These are phyloP conservation scores for Distichodus sexfasciatus DNA, from an alignment of 2,797 vertebrate genomes.

Conservation along the genomic window DNA sequence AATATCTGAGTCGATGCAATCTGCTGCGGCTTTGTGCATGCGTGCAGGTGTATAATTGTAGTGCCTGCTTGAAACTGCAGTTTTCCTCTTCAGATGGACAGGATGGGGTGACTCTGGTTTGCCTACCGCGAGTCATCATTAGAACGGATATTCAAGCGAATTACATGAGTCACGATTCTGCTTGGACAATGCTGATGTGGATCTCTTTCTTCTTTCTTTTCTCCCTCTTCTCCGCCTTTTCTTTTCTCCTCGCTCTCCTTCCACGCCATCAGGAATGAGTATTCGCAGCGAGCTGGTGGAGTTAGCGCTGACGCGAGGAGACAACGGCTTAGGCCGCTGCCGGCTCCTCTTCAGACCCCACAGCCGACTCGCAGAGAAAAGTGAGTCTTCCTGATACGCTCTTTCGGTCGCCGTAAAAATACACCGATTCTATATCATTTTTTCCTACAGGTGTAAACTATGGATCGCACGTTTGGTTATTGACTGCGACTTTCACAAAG, in stretches of 20 bases:
- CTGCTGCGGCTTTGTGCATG: too few relatives aligned
- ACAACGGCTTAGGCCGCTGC: slow-evolving; percentile 87
- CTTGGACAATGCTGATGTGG: slow-evolving; percentile 34
- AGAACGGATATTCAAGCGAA: too few relatives aligned
- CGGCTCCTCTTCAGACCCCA: slow-evolving; percentile 80
- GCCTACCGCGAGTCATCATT: too few relatives aligned
- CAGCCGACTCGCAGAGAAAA: slow-evolving; percentile 83
- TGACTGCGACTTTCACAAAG: too few relatives aligned
- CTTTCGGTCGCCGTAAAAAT: not conserved
- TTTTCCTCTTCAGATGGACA: too few relatives aligned
- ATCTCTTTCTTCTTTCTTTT: slow-evolving; percentile 4
- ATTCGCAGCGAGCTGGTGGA: slow-evolving; percentile 94
- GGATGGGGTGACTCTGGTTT: too few relatives aligned
- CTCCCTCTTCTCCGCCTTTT: not conserved
- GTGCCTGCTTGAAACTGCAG: too few relatives aligned
- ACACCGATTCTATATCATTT: not conserved
- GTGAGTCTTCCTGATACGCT: slow-evolving; percentile 70
- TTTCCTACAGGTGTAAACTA: too few relatives aligned
- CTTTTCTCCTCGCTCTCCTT: slow-evolving; percentile 42
- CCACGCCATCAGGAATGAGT: slow-evolving; percentile 88
- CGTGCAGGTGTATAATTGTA: too few relatives aligned
- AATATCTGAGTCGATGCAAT: too few relatives aligned
- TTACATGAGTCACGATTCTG: too few relatives aligned
- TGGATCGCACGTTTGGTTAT: too few relatives aligned
- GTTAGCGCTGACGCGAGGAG: slow-evolving; percentile 91